Percentiles rank a stretch among this genome's conserved stretches.
These are phyloP conservation scores for Tineola bisselliella DNA, from an alignment of 2,888 invertebrate genomes.

Conservation along the genomic window DNA sequence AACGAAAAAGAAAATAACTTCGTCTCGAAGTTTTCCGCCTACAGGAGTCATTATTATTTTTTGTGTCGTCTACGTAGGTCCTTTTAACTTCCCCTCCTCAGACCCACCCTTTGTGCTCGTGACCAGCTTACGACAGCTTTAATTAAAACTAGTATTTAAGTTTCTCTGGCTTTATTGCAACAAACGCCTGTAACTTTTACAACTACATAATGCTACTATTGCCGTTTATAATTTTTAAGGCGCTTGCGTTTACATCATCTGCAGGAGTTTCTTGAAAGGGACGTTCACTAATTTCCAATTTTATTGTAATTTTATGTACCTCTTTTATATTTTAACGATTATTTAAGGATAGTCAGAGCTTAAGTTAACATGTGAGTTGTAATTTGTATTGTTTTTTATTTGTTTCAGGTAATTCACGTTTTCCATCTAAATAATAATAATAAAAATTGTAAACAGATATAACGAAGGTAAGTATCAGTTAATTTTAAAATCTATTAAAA, in stretches of 20 bases:
- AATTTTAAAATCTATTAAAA: no score
- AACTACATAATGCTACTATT: neutral
- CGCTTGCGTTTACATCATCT: neutral
- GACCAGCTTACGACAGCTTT: conserved; percentile 29
- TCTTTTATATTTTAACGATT: no score
- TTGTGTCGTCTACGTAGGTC: conserved; percentile 22
- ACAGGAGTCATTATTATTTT: conserved; percentile 27
- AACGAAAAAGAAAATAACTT: neutral
- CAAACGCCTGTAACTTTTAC: conserved; percentile 15
- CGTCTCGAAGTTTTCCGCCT: conserved; percentile 20
- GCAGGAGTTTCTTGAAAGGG: no score
- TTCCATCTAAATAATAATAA: no score
- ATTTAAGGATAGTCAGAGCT: no score
- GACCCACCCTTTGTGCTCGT: conserved; percentile 24
- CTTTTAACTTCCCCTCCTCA: neutral
- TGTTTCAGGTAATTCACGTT: no score
- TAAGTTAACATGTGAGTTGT: no score
- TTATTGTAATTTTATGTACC: no score
- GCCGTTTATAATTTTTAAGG: neutral
- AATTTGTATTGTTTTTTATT: no score
- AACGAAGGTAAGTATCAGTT: no score
- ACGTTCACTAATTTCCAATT: no score
- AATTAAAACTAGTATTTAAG: conserved; percentile 11
- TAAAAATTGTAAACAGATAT: no score
- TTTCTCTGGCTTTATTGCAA: conserved; percentile 19